These are phyloP conservation scores for Myodes glareolus DNA, from an alignment of 2,113 vertebrate species.

Conservation along the genomic window DNA sequence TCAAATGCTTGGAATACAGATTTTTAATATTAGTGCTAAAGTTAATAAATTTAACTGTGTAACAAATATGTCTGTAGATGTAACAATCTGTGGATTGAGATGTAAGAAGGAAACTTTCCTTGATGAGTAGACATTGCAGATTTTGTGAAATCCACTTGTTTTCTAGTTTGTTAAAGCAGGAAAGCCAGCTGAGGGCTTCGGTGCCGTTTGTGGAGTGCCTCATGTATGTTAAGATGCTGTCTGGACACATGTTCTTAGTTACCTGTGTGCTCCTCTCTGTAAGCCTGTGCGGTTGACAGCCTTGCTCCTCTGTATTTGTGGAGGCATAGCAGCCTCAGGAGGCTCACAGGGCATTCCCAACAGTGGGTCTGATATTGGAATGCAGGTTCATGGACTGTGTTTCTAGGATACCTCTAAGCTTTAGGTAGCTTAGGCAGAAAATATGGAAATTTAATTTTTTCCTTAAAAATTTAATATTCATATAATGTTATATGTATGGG, in stretches of 20 bases:
- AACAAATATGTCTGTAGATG: not conserved
- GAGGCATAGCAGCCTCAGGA: not conserved
- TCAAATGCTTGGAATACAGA: not conserved
- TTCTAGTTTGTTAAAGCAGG: constrained; percentile 45
- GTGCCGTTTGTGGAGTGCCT: not conserved
- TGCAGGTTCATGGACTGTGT: not conserved
- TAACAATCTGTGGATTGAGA: not conserved
- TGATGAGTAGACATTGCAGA: not conserved
- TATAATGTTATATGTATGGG: not conserved
- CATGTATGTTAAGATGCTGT: not conserved
- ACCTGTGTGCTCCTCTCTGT: not conserved
- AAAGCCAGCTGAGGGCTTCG: not conserved
- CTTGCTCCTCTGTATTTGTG: not conserved
- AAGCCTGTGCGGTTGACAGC: not conserved
- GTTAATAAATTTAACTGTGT: not conserved
- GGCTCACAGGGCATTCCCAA: not conserved
- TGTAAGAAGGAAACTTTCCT: not conserved
- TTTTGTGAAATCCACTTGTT: not conserved
- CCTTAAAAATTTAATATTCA: not conserved
- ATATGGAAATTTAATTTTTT: not conserved
- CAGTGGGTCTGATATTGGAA: not conserved
- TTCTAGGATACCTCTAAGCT: not conserved
- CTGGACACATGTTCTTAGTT: not conserved
- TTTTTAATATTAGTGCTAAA: not conserved
- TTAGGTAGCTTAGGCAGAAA: not conserved